These are phyloP conservation scores for Rhynchotus rufescens DNA, from an alignment of 2,797 vertebrate species.

Conservation along the genomic window DNA sequence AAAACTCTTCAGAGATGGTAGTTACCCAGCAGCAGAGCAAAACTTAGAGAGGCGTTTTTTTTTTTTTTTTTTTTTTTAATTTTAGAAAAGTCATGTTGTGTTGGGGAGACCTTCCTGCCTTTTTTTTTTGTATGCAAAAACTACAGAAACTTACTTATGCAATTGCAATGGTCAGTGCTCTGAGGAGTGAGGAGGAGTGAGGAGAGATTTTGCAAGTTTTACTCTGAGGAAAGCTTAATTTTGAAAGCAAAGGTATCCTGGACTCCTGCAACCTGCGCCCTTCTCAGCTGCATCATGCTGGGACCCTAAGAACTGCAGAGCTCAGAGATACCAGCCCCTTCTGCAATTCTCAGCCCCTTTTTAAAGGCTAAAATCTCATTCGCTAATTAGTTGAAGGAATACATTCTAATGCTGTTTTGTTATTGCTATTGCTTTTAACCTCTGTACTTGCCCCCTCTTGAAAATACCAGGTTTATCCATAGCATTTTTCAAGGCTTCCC, in stretches of 20 bases:
- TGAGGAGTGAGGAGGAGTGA: too few species aligned
- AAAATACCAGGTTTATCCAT: background rate
- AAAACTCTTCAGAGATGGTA: background rate
- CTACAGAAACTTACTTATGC: background rate
- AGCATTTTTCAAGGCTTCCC: background rate
- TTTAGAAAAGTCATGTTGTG: background rate
- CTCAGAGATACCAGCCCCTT: background rate
- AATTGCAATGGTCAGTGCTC: background rate
- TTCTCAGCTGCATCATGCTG: background rate
- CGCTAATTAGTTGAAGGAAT: background rate
- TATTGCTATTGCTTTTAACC: background rate
- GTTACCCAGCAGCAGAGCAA: background rate
- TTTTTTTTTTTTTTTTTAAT: background rate
- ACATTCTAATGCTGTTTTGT: background rate
- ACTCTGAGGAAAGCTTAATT: background rate
- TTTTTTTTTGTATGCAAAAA: background rate
- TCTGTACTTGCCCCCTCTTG: background rate
- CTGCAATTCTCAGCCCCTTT: background rate
- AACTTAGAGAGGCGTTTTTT: background rate
- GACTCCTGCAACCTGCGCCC: background rate
- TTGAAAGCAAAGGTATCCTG: background rate
- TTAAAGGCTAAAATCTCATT: background rate
- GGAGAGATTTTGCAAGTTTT: background rate
- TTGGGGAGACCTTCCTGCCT: background rate
- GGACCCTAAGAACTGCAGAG: background rate